Evolutionary conservation across 2,113 vertebrate genomes (phyloP), one percentile per base, ranked within the genome.

Genomic region (Neofelis nebulosa): DNA sequence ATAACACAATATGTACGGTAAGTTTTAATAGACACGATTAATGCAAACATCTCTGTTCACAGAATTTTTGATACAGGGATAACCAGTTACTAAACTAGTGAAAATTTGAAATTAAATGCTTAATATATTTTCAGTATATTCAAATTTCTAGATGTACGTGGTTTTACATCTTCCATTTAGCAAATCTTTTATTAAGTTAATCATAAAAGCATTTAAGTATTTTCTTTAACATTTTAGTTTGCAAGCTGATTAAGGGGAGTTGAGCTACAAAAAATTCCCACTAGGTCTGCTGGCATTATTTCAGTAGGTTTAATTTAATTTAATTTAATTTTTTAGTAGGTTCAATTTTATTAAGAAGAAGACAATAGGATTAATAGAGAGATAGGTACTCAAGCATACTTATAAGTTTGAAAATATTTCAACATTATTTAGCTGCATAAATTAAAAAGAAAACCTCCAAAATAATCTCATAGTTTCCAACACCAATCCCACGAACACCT

Each of bases 1-100:
- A 55, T 99, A 50, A 98, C 57, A 90, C 98, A 98, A 61, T 99
- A 99, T 81, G 33, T 97, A 29, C 98, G 98, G 99, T 99, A 98
- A 99, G 95, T 31, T 97, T 61, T 23, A 94, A 73, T 63, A 97
- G 57, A 38, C 89, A 74, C 18, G 9, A 91, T 66, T 89, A 95
- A 79, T 74, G 7, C 19, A 55, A 36, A 41, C 82, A 93, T 89
- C 78, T 81, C 3, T 50, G 21, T 92, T 89, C 89, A 61, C 48
- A 36, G 36, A 97, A 85, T 91, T 41, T 83, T 94, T 50, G 25
- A 52, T 69, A 71, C 1, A 36, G n/a, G 76, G 93, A 50, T 80
- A 48, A 11, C 7, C 18, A 90, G 38, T 73, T 93, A 66, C 14
- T 88, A 81, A 90, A 82, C 48, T 33, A 29, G 23, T 92, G 33